These are phyloP conservation scores for Lochmaea capreae DNA, from an alignment of 2,888 invertebrate genomes.

Conservation along the genomic window DNA sequence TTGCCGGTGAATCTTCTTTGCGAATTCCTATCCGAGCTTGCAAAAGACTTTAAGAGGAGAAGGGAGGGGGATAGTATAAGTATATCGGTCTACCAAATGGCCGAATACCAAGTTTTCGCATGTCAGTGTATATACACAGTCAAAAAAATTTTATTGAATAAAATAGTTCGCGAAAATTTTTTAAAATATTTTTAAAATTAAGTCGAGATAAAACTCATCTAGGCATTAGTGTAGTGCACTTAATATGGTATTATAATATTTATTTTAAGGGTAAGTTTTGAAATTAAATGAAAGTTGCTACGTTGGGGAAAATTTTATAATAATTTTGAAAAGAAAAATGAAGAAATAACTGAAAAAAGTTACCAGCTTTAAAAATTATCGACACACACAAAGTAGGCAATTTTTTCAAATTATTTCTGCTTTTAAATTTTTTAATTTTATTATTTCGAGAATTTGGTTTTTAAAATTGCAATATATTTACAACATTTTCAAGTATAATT, in stretches of 20 bases:
- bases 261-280: not conserved
- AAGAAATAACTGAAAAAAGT: no score
- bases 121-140: constrained; percentile 50
- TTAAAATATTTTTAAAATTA: not conserved
- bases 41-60: constrained; percentile 30
- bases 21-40: constrained; percentile 46
- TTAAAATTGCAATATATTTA: no score
- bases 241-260: not conserved
- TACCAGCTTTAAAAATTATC: no score
- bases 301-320: not conserved
- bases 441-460: no score
- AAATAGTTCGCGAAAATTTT: constrained; percentile 16
- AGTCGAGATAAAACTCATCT: not conserved
- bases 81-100: constrained; percentile 59
- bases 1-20: constrained; percentile 42
- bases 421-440: no score
- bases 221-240: not conserved
- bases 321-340: no score
- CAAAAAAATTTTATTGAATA: constrained; percentile 43
- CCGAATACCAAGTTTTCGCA: constrained; percentile 55
- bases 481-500: no score
- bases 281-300: not conserved
- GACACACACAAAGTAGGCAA: no score
- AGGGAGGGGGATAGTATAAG: constrained; percentile 60
- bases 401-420: no score